Evolutionary conservation across 2,888 invertebrate species (phyloP).

Genomic region (Camponotus fellah): DNA sequence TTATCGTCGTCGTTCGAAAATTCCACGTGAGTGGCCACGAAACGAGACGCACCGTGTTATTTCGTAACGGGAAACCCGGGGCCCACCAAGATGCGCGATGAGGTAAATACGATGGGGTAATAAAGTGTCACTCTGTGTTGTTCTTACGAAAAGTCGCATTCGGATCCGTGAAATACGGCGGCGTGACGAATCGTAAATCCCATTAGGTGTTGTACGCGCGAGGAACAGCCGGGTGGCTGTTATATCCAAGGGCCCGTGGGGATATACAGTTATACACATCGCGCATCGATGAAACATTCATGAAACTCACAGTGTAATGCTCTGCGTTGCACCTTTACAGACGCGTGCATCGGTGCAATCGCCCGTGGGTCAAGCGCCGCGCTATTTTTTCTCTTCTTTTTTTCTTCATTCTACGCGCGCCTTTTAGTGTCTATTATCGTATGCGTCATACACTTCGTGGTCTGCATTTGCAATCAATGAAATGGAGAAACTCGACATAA

Average conservation of each 20-base stretch:
- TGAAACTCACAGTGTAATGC: conserved; percentile 16
- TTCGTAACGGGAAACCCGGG: conserved; percentile 37
- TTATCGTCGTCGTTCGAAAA: conserved; percentile 2
- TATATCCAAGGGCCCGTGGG: conserved; percentile 13
- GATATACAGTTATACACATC: conserved; percentile 40
- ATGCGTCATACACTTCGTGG: not conserved
- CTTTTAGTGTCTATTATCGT: conserved; percentile 16
- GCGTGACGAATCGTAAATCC: conserved; percentile 39
- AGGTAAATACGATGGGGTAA: conserved; percentile 39
- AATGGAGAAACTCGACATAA: not conserved
- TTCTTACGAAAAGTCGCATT: conserved; percentile 41
- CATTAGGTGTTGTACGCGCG: conserved; percentile 17
- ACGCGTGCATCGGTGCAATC: not conserved
- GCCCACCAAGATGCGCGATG: not conserved
- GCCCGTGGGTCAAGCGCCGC: not conserved
- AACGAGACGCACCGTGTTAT: conserved; percentile 27
- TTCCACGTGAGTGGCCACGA: conserved; percentile 8
- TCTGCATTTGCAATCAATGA: conserved; percentile 14
- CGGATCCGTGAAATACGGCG: conserved; percentile 30
- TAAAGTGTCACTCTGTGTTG: conserved; percentile 42
- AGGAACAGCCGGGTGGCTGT: conserved; percentile 6
- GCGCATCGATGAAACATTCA: conserved; percentile 39
- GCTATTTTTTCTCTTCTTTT: conserved; percentile 1
- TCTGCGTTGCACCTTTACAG: not conserved
- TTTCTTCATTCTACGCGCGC: not conserved